These are phyloP conservation scores for Apodemus agrarius DNA, from an alignment of 2,797 vertebrate genomes.

Conservation along the genomic window DNA sequence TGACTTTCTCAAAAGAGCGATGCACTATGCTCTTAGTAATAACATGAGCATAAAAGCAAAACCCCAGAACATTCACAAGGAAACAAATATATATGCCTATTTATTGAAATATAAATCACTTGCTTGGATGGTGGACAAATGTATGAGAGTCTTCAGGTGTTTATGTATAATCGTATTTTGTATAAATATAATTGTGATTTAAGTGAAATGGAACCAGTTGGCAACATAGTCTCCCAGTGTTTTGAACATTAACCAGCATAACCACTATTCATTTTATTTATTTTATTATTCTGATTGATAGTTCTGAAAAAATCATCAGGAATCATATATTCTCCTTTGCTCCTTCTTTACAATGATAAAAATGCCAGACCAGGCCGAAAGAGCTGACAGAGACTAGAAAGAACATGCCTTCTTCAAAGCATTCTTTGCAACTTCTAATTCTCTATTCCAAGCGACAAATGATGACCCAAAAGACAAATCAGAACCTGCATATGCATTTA, in stretches of 20 bases:
- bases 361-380: background rate
- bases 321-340: background rate
- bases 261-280: background rate
- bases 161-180: background rate
- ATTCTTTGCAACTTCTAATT: background rate
- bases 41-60: no score
- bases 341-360: background rate
- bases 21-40: background rate
- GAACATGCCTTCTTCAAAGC: background rate
- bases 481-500: background rate
- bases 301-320: constrained; percentile 16
- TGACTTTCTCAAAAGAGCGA: background rate
- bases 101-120: background rate
- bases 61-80: background rate
- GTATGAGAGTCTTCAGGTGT: background rate
- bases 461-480: background rate
- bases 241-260: background rate
- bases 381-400: background rate
- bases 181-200: constrained; percentile 3
- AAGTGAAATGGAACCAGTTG: background rate
- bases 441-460: background rate
- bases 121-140: background rate
- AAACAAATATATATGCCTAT: background rate
- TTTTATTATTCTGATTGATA: background rate
- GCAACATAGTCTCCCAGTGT: background rate